Base-by-base conservation (phyloP, 2,888 invertebrate species). In the Acronicta alni region DNA sequence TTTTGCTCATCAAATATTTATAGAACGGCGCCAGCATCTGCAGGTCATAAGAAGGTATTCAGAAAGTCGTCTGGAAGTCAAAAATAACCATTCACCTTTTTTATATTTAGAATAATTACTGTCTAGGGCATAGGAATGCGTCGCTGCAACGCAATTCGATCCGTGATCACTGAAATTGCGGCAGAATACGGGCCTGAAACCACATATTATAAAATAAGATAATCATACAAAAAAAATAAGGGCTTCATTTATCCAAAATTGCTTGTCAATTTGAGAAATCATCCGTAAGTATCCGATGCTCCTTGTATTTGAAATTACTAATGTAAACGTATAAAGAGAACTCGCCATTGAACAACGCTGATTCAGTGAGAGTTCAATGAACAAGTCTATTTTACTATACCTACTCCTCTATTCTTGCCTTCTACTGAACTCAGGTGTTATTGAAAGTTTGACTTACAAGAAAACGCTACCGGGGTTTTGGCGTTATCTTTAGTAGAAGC, bases 1-100 rank as follows among this genome's bases (percentile, higher is more conserved):
- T 45, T 20, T 38, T 14, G n/a, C 37, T 55, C 32, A n/a, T 49
- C 44, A 45, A 49, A 66, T 62, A 62, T 62, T 46, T 65, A 32
- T 23, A 37, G n/a, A 15, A 43, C 7, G 35, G 35, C 35, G 23
- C n/a, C n/a, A 17, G 17, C 30, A 37, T 46, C 30, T 43, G 17
- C 20, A 9, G 15, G 4, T 35, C 23, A 18, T 14, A 32, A 3
- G 9, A 7, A 8, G 30, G 14, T 35, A n/a, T 35, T 35, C 35
- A 35, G 35, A 15, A 15, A 14, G 10, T 18, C 7, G 35, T 20
- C 39, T 52, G 35, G 41, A 61, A 41, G 45, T 14, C 16, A 10
- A 48, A 20, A 48, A 26, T 15, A 16, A 10, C 4, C 9, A 10
- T 2, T 17, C 17, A 9, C 17, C 17, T 12, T 18, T 20, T 41